A percentile compares a stretch with the other conserved stretches of the same genome.
phyloP scores from a whole-genome alignment of 2,797 vertebrate genomes.

The Hapalemur alaotrensis region DNA sequence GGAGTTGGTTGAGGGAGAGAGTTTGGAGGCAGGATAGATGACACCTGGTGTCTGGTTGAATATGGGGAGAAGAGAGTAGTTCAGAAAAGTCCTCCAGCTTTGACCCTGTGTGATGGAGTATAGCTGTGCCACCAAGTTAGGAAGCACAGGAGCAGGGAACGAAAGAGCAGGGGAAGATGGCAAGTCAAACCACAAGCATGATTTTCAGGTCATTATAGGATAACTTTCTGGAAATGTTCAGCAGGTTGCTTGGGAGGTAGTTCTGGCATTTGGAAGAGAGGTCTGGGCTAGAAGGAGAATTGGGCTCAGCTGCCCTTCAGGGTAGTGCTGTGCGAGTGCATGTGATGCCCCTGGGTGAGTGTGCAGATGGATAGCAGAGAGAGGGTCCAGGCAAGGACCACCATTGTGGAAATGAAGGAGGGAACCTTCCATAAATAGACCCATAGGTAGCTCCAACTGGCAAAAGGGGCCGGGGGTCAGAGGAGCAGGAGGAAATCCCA shows the following conservation, averaged over 20 bases:
- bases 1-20: background rate
- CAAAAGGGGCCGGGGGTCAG: background rate
- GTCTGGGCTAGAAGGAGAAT: background rate
- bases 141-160: background rate
- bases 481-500: background rate
- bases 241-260: background rate
- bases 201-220: background rate
- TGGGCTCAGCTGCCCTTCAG: background rate
- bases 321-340: background rate
- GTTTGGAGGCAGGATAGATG: background rate
- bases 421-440: background rate
- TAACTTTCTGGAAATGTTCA: background rate
- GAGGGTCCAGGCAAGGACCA: background rate
- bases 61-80: background rate
- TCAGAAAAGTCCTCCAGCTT: background rate
- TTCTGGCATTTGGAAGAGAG: background rate
- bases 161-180: background rate
- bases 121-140: background rate
- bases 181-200: background rate
- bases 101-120: background rate
- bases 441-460: background rate
- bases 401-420: background rate
- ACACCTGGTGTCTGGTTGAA: background rate
- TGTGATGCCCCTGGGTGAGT: background rate
- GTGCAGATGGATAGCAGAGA: background rate